Evolutionary conservation across 2,113 vertebrate species (phyloP).

Genomic region (Nerophis lumbriciformis): DNA sequence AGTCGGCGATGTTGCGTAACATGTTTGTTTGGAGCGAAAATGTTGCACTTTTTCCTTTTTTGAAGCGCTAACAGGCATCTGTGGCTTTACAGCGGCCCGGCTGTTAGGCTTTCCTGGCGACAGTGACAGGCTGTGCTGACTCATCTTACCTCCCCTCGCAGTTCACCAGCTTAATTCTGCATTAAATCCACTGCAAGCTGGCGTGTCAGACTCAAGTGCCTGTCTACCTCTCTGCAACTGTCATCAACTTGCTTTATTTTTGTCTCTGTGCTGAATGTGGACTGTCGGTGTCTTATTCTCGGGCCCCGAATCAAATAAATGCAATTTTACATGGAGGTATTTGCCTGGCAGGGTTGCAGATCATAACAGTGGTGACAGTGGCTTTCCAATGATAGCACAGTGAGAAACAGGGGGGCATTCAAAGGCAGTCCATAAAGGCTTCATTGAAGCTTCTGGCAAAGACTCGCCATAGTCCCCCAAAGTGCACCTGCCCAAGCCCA

Average conservation of each 20-base stretch:
- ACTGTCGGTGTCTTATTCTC: neutral
- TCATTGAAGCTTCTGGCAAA: conserved; percentile 62
- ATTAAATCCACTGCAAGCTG: conserved; percentile 48
- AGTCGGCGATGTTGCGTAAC: conserved; percentile 47
- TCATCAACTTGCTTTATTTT: conserved; percentile 41
- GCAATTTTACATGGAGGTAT: conserved; percentile 19
- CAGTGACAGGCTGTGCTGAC: conserved; percentile 52
- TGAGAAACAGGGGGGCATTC: conserved; percentile 58
- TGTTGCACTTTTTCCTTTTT: conserved; percentile 25
- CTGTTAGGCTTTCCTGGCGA: conserved; percentile 38
- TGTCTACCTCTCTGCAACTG: conserved; percentile 38
- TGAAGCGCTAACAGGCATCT: conserved; percentile 39
- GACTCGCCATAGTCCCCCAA: conserved; percentile 29
- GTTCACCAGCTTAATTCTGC: conserved; percentile 46
- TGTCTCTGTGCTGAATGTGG: conserved; percentile 22
- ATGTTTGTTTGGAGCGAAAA: conserved; percentile 39
- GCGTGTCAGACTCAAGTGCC: conserved; percentile 38
- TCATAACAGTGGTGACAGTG: conserved; percentile 67
- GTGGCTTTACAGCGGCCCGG: conserved; percentile 27
- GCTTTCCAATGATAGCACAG: conserved; percentile 52
- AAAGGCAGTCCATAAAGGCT: conserved; percentile 61
- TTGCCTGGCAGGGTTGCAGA: conserved; percentile 51
- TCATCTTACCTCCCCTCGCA: conserved; percentile 42
- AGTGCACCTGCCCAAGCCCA: conserved; percentile 61
- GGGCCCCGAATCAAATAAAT: neutral